Conservation (phyloP, 2,113 vertebrate species). For the Ginglymostoma cirratum region DNA sequence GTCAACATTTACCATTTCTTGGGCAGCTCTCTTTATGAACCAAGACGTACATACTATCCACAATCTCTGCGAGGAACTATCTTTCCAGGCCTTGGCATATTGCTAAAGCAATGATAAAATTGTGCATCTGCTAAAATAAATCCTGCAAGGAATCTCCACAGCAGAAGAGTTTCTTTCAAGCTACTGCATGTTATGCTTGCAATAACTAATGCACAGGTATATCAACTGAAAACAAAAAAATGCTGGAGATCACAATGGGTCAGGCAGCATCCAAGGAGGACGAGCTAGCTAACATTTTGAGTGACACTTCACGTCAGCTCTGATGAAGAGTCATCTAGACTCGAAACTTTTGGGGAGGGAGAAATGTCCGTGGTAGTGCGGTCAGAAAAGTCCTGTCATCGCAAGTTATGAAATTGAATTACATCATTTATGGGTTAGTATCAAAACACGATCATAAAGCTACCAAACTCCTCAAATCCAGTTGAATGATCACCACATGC, state of each 20-base stretch:
- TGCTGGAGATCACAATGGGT: too few relatives aligned
- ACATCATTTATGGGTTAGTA: not conserved
- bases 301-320: too few relatives aligned
- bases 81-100: not conserved
- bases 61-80: not conserved
- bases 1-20: not conserved
- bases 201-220: not conserved
- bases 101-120: not conserved
- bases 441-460: not conserved
- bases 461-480: not conserved
- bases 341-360: too few relatives aligned
- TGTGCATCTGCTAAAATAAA: not conserved
- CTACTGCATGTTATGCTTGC: not conserved
- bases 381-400: not conserved
- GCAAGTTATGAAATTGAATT: not conserved
- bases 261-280: too few relatives aligned
- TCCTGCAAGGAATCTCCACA: not conserved
- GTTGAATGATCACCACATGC: not conserved
- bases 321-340: too few relatives aligned
- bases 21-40: not conserved
- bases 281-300: too few relatives aligned
- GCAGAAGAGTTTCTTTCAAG: not conserved
- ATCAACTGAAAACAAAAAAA: not conserved
- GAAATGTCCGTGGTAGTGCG: too few relatives aligned
- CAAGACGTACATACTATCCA: not conserved